Base-by-base conservation (phyloP, 2,797 vertebrate genomes). In the Heteromormyrus szaboi region DNA sequence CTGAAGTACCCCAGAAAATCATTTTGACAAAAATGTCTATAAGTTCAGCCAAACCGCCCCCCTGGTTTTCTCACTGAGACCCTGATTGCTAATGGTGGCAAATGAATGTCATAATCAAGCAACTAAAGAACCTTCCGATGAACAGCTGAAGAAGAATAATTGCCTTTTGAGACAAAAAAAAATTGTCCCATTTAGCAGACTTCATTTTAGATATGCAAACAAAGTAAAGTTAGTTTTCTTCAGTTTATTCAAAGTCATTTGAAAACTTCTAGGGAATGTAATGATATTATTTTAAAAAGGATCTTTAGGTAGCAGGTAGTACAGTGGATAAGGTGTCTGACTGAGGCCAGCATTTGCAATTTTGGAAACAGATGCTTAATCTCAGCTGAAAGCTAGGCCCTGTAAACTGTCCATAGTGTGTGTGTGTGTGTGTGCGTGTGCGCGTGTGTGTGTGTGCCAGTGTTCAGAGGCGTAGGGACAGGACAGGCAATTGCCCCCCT, bases 21-120 rank as follows among this genome's bases (percentile, higher is more conserved):
- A 86, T 59, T 59, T 37, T 22, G 46, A 19, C 50, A 54, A 84
- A 86, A 54, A 86, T 4, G 12, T 22, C 19, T 22, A 33, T 54
- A 85, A 56, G 14, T 53, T 19, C n/a, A 86, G 29, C 51, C 14
- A 84, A 33, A 85, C 44, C 46, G 0, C 48, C 48, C 22, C 22
- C 22, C 22, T 5, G 12, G 53, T 56, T 86, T 86, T 51, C 85
- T 41, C 50, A 86, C 17, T 56, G 29, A 86, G 51, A 7, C 51
- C 50, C 85, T 86, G 51, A 51, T 86, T 86, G 14, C 85, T 86
- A 8, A 37, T 56, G 51, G 50, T 37, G 29, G 25, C 25, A 86
- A 19, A 12, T 86, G 85, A 86, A 86, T 86, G 85, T 41, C 33
- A 56, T 86, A 86, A 86, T 86, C 85, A 56, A 59, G 29, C 12